These are phyloP conservation scores for Himalopsyche phryganea DNA, from an alignment of 1,140 invertebrate genomes.

Conservation along the genomic window DNA sequence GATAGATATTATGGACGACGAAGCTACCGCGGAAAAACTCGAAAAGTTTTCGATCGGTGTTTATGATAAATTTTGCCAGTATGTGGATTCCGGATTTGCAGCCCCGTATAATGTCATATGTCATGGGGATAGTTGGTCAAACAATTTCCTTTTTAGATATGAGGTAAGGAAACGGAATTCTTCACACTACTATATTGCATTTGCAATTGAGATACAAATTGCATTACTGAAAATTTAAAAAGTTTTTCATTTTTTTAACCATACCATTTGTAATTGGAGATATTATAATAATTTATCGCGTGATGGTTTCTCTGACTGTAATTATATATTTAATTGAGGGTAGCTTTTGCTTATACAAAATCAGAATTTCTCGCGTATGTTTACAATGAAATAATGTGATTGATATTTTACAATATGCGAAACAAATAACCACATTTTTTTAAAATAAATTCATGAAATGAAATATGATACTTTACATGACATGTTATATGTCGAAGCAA, in stretches of 20 bases:
- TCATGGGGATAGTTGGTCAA: conserved; percentile 57
- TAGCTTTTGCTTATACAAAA: too few relatives aligned
- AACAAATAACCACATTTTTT: too few relatives aligned
- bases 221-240: background rate
- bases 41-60: background rate
- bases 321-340: background rate
- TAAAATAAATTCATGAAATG: too few relatives aligned
- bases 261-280: background rate
- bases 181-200: too few relatives aligned
- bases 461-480: too few relatives aligned
- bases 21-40: background rate
- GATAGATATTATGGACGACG: background rate
- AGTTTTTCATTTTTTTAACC: background rate
- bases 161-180: too few relatives aligned
- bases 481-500: too few relatives aligned
- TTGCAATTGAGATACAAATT: too few relatives aligned
- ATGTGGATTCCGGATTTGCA: conserved; percentile 12
- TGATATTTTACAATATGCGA: too few relatives aligned
- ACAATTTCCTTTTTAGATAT: conserved; percentile 55
- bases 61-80: background rate
- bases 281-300: background rate
- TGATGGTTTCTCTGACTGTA: background rate
- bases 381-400: too few relatives aligned
- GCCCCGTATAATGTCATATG: conserved; percentile 49
- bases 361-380: too few relatives aligned